Evolutionary conservation across 2,888 invertebrate species (phyloP), one percentile per base, ranked within the genome.

Genomic region (Seladonia tumulorum): DNA sequence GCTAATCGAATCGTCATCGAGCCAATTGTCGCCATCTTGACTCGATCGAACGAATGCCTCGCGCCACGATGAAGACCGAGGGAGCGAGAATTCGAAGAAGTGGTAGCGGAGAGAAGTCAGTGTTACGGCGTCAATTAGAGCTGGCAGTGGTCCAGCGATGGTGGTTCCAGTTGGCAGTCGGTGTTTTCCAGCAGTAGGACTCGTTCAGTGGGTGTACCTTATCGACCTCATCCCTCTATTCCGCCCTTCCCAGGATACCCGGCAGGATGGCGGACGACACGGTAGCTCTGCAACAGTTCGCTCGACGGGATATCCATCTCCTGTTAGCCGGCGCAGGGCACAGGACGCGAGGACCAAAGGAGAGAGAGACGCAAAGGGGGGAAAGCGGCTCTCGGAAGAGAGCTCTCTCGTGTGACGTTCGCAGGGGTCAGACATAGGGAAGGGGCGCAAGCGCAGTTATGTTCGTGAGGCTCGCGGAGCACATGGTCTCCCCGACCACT

Each of bases 361-460:
- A 83, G 68, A 68, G 68, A 68, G 60, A 73, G 81, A 85, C 73
- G 78, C 29, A 66, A 66, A 83, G 76, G 82, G 85, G 84, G 87
- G 88, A 79, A 82, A 85, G 85, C 63, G 76, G 80, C 66, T 88
- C 57, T 78, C 68, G 68, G 66, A 77, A 81, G 86, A 81, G 86
- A 82, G 79, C 18, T 29, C 29, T 18, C 76, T 86, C 75, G 85
- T 70, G 84, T 85, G 88, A 83, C 82, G 88, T 81, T 86, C 87
- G 91, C 90, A 91, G 92, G 93, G 94, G 92, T 93, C 93, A 94
- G 93, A 91, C 92, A 90, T 90, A 90, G 84, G 74, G 80, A 83
- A 79, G 88, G 91, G 92, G 93, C 94, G 94, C 94, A 94, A 82
- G 94, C 94, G 94, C 94, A 94, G 94, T 94, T 92, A 93, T 88